These are phyloP conservation scores for Augochlora pura DNA, from an alignment of 1,140 invertebrate species.

Conservation along the genomic window DNA sequence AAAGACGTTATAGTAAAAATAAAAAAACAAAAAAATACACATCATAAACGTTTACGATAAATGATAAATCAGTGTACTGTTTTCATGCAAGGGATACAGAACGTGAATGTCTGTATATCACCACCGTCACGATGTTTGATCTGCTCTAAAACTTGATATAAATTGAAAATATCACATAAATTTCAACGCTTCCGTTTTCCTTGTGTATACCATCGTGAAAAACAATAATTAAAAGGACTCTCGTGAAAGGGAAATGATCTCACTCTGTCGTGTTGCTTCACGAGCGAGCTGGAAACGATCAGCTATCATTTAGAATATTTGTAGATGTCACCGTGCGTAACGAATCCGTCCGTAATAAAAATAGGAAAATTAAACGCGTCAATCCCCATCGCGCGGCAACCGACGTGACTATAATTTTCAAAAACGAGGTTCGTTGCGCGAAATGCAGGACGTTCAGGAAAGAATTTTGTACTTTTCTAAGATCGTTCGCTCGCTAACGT, in stretches of 20 bases:
- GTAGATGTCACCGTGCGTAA: constrained; percentile 43
- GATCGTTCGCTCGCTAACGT: constrained; percentile 64
- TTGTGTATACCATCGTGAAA: constrained; percentile 44
- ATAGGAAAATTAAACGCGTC: constrained; percentile 50
- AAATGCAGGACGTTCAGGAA: constrained; percentile 63
- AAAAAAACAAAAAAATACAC: background rate
- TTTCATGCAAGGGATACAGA: constrained; percentile 50
- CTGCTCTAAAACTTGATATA: constrained; percentile 32
- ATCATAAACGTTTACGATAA: constrained; percentile 1
- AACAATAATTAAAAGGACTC: constrained; percentile 48
- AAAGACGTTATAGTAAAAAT: constrained; percentile 37
- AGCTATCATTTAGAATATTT: constrained; percentile 68
- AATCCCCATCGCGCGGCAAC: constrained; percentile 44
- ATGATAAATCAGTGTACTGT: constrained; percentile 30
- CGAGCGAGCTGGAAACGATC: constrained; percentile 55
- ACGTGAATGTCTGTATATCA: constrained; percentile 32
- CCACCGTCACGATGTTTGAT: constrained; percentile 4
- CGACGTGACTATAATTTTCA: constrained; percentile 37
- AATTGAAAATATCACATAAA: constrained; percentile 49
- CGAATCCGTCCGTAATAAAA: constrained; percentile 50
- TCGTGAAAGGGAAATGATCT: constrained; percentile 19
- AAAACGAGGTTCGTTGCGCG: constrained; percentile 62
- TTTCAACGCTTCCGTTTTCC: constrained; percentile 44
- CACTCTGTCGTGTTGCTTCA: constrained; percentile 43
- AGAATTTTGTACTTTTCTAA: constrained; percentile 74